Conservation (phyloP, 2,113 vertebrate genomes). For the Anser cygnoides region DNA sequence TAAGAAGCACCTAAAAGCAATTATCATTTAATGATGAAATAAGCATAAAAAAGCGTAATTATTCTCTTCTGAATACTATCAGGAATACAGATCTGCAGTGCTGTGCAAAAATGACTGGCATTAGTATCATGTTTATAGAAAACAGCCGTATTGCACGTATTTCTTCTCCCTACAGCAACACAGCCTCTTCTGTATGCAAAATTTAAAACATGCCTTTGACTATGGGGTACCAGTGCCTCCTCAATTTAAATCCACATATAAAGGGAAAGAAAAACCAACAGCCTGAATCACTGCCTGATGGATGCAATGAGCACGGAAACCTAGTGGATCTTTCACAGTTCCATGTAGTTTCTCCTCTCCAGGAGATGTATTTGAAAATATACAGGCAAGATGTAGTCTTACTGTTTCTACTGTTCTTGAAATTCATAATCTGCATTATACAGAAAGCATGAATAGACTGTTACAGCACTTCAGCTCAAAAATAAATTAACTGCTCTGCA, state of each 20-base stretch:
- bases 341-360: not conserved
- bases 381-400: accelerated
- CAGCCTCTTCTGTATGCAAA: not conserved
- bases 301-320: not conserved
- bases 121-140: not conserved
- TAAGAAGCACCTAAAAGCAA: not conserved
- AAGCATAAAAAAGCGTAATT: not conserved
- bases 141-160: not conserved
- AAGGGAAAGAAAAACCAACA: not conserved
- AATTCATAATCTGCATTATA: not conserved
- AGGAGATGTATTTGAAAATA: not conserved
- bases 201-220: not conserved
- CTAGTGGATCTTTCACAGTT: not conserved
- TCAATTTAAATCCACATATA: not conserved
- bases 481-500: not conserved
- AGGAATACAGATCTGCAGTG: not conserved
- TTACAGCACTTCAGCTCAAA: not conserved
- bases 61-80: not conserved
- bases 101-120: not conserved
- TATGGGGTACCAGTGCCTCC: not conserved
- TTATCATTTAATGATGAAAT: not conserved
- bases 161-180: not conserved
- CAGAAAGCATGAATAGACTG: not conserved
- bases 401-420: not conserved
- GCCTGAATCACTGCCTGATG: not conserved